Evolutionary conservation across 2,888 invertebrate genomes (phyloP), one percentile per base, ranked within the genome.

Genomic region (Trissolcus japonicus): DNA sequence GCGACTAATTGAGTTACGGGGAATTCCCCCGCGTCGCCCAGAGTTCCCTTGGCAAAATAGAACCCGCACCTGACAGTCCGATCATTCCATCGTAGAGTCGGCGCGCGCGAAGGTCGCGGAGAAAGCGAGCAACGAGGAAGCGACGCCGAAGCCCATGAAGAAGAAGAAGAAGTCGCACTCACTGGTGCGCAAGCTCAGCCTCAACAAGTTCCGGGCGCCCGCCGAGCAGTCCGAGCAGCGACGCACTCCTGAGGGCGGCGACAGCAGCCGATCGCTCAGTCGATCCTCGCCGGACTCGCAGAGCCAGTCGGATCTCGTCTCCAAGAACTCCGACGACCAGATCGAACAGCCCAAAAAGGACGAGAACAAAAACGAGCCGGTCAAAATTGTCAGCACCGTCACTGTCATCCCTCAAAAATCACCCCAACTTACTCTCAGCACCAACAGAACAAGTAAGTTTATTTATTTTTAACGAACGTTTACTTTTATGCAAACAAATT

Each of bases 271-370:
- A 11, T 86, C 86, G 21, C 83, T 82, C 78, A 87, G 86, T 80
- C 87, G 85, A 82, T 87, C 87, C 76, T 86, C 87, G 59, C 87
- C 86, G 76, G 87, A 87, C 40, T 87, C 87, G 65, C 82, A 84
- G 14, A 81, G 83, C 54, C 82, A 82, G 57, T 80, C 83, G 69
- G 84, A 84, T 74, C 82, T 83, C 67, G 79, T 84, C 65, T 73
- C 80, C 7, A 46, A 46, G 14, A n/a, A n/a, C n/a, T 9, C 17
- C 1, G 16, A 13, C 3, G 73, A 73, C 21, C 80, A 72, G 80
- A 25, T 62, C 76, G 69, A 83, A 14, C 19, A 55, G 40, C 19
- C 55, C 17, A 19, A 16, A 17, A 11, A 16, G 7, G 51, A 17
- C 4, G 46, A 46, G 9, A 14, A 50, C n/a, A 21, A 57, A 17